A percentile compares a stretch with the other conserved stretches of the same genome.
These are phyloP conservation scores for Mellivora capensis DNA, from an alignment of 2,113 vertebrate genomes.

Conservation along the genomic window DNA sequence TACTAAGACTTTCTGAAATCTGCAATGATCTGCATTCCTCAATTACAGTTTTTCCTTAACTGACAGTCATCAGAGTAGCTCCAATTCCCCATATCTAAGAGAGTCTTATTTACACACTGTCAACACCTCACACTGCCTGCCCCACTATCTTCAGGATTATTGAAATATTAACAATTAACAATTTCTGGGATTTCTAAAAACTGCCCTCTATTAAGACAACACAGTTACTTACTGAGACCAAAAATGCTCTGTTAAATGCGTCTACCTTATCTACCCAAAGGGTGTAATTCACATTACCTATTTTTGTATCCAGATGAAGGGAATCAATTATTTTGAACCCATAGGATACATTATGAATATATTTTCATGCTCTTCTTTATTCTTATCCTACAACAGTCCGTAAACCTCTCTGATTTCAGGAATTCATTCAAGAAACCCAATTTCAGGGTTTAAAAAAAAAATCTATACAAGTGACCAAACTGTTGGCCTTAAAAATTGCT, in stretches of 20 bases:
- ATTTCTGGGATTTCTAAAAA: conserved; percentile 17
- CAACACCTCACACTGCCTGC: neutral
- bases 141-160: neutral
- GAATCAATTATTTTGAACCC: neutral
- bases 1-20: neutral
- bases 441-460: neutral
- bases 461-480: neutral
- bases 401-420: neutral
- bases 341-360: neutral
- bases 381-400: neutral
- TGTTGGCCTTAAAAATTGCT: neutral
- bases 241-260: neutral
- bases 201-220: neutral
- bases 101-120: neutral
- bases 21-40: neutral
- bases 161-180: neutral
- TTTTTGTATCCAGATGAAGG: neutral
- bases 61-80: neutral
- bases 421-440: conserved; percentile 19
- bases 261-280: neutral
- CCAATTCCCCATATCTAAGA: neutral
- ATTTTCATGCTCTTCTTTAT: neutral
- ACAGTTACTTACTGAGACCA: neutral
- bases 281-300: neutral
- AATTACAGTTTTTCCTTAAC: neutral